Evolutionary conservation across 2,797 vertebrate genomes (phyloP), one percentile per base, ranked within the genome.

Genomic region (Pipistrellus pygmaeus): DNA sequence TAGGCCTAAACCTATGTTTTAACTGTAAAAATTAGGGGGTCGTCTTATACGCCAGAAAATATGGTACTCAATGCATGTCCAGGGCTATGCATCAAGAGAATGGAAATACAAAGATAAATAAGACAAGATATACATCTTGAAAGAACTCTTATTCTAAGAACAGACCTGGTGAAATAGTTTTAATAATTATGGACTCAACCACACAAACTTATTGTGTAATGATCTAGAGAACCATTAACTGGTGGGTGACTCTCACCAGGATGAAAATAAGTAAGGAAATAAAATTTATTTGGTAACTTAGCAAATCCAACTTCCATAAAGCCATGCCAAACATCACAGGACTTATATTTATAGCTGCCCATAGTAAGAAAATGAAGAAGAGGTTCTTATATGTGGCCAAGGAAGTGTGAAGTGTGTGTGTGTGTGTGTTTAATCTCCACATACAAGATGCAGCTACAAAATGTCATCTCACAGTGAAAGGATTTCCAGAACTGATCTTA

Each of bases 401-500:
- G 1, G 5, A 73, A 81, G 46, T 48, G 44, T 75, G 72, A 46
- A 46, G 25, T 20, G 44, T n/a, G 13, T 30, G 25, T 18, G 27
- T 77, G 77, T 41, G 25, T 30, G 38, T 81, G 38, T 83, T 68
- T 83, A 68, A 77, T 77, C 13, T 77, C 11, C 25, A 62, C 30
- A 55, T 75, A 90, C 3, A 8, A 32, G 11, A 85, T 27, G 2
- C 44, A 64, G 48, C 12, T 85, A 60, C 6, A 76, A 91, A 88
- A 80, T 84, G 32, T 10, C 30, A 60, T 23, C 35, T 95, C 55
- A 35, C 48, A 5, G 88, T 60, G 38, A 53, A 81, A 90, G 17
- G 6, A 20, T 76, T 93, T 95, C 66, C 27, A 92, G 27, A 93
- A 81, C 23, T 57, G 32, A 90, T 38, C 25, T 73, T 75, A 77